A percentile compares a stretch with the other conserved stretches of the same genome.
Evolutionary conservation across 1,140 invertebrate genomes (phyloP).

Genomic region (Hormaphis cornu): DNA sequence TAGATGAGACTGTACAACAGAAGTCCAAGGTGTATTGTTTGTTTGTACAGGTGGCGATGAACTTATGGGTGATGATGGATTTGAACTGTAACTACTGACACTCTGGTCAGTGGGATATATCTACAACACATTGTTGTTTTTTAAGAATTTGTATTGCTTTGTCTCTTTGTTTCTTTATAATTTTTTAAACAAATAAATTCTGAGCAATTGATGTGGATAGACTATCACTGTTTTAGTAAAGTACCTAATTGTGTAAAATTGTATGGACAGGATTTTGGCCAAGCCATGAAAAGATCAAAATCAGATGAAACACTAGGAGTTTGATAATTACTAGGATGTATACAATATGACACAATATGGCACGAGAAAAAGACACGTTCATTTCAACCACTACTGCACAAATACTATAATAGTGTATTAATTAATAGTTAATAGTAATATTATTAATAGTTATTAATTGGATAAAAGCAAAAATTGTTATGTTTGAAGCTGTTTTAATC

Average conservation of each 20-base stretch:
- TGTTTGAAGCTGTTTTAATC: too few species aligned
- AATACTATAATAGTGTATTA: too few species aligned
- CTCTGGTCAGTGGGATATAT: conserved; percentile 82
- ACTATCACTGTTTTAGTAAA: background rate
- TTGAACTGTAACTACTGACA: conserved; percentile 85
- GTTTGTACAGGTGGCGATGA: conserved; percentile 57
- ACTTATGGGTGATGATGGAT: conserved; percentile 77
- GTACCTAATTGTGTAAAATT: background rate
- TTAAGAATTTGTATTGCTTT: background rate
- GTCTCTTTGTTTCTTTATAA: background rate
- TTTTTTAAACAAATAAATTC: background rate
- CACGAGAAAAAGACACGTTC: too few species aligned
- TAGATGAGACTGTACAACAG: conserved; percentile 39
- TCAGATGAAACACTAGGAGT: too few species aligned
- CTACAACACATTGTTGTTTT: conserved; percentile 45
- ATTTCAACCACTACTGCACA: too few species aligned
- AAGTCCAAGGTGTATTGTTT: conserved; percentile 38
- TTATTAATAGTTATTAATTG: too few species aligned
- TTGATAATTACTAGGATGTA: too few species aligned
- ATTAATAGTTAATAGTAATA: too few species aligned
- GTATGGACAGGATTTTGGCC: background rate
- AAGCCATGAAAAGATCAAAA: too few species aligned
- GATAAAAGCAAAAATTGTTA: too few species aligned
- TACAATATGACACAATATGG: too few species aligned
- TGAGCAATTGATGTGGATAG: background rate